A percentile compares a stretch with the other conserved stretches of the same genome.
Evolutionary conservation across 2,888 invertebrate species (phyloP).

Genomic region (Rhimphoctona megacephalus): DNA sequence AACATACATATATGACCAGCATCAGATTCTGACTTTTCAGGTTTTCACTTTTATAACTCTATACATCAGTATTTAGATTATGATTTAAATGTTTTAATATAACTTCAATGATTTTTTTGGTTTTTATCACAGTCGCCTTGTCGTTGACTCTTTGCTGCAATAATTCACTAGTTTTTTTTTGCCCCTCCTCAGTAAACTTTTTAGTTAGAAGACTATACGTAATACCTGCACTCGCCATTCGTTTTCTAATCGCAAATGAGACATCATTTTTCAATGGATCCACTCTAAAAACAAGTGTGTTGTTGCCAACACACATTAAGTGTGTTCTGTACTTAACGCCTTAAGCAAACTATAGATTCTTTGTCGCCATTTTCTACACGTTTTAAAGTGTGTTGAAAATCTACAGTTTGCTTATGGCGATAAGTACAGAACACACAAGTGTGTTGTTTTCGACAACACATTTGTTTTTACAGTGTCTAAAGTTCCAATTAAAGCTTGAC

Average conservation of each 20-base stretch:
- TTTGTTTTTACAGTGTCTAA: too few species aligned
- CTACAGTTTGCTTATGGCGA: too few species aligned
- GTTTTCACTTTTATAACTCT: too few species aligned
- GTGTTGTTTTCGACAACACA: too few species aligned
- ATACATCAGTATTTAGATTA: neutral
- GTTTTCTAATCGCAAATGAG: constrained; percentile 1
- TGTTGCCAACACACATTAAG: too few species aligned
- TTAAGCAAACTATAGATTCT: too few species aligned
- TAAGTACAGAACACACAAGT: too few species aligned
- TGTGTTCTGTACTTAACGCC: too few species aligned
- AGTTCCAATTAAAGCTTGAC: constrained; percentile 21
- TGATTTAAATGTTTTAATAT: constrained; percentile 1
- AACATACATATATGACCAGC: constrained; percentile 8
- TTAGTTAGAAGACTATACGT: constrained; percentile 2
- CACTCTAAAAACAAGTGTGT: too few species aligned
- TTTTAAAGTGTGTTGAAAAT: too few species aligned
- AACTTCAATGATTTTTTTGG: neutral
- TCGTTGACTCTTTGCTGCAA: constrained; percentile 34
- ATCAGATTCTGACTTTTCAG: too few species aligned
- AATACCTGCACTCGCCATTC: constrained; percentile 24
- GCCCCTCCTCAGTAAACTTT: neutral
- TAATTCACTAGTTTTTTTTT: constrained; percentile 7
- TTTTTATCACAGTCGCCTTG: constrained; percentile 16
- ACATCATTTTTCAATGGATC: constrained; percentile 20
- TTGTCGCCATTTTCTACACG: too few species aligned